These are phyloP conservation scores for Zeugodacus cucurbitae DNA, from an alignment of 1,140 invertebrate genomes.

Conservation along the genomic window DNA sequence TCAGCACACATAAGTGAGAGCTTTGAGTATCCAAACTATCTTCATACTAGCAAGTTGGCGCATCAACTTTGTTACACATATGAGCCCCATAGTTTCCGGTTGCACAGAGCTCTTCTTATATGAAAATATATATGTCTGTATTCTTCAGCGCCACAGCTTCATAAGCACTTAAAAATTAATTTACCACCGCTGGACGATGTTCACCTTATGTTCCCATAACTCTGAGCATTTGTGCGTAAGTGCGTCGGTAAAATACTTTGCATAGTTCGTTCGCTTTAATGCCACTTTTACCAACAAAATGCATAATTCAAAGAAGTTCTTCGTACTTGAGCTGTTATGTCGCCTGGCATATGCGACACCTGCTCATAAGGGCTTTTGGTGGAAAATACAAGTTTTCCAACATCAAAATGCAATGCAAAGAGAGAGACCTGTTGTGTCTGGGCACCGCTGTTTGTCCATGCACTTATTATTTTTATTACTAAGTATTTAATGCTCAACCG, in stretches of 20 bases:
- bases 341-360: neutral
- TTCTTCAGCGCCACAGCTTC: neutral
- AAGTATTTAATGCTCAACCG: neutral
- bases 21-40: neutral
- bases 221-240: neutral
- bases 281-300: conserved; percentile 39
- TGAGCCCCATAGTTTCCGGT: neutral
- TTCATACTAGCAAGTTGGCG: neutral
- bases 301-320: conserved; percentile 39
- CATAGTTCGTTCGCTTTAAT: conserved; percentile 12
- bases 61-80: neutral
- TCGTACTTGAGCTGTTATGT: neutral
- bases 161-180: conserved; percentile 41
- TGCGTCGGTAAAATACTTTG: neutral
- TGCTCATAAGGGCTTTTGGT: neutral
- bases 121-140: neutral
- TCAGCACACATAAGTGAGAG: neutral
- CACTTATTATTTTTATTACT: neutral
- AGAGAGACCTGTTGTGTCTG: neutral
- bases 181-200: neutral
- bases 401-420: neutral
- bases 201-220: neutral
- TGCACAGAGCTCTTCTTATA: neutral
- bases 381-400: neutral
- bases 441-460: too few relatives aligned